Evolutionary conservation across 1,140 invertebrate genomes (phyloP), one percentile per base, ranked within the genome.

Genomic region (Eurosta solidaginis): DNA sequence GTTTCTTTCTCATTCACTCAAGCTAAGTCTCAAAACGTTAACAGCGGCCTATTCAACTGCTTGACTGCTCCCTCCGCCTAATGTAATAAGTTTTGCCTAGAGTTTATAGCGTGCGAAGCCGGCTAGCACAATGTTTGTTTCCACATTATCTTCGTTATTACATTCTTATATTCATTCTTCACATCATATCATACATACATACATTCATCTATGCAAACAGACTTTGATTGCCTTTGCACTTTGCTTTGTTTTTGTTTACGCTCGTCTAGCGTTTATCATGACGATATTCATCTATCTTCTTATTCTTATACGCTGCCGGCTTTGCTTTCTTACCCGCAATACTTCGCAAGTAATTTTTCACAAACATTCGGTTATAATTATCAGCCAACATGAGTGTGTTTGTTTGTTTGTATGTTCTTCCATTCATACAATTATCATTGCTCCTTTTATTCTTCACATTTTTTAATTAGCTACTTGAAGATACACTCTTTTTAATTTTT

Each of bases 241-340:
- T 68, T 68, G 59, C 59, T 68, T 33, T 68, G 36, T 40, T 68
- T n/a, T 68, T 68, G 59, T 68, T 68, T 68, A 29, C 29, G 59
- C 59, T 68, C 59, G 36, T 68, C 33, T 68, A 20, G 59, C 7
- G 27, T 12, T 42, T 42, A 17, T 20, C 6, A 22, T 25, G 20
- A 25, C 50, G n/a, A n/a, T n/a, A n/a, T n/a, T n/a, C n/a, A n/a
- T n/a, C n/a, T n/a, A n/a, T n/a, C n/a, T n/a, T n/a, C n/a, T n/a
- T n/a, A n/a, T 68, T n/a, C 1, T 7, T 20, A 68, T 42, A 33
- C 59, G 59, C 59, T 33, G n/a, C 59, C 59, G 36, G 59, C 54
- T 59, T 59, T 27, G 54, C 59, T 68, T 68, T 68, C 59, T 68
- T 68, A 68, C 59, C 29, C 59, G 40, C 59, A 68, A 40, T 29